These are phyloP conservation scores for Bos indicus DNA, from an alignment of 2,113 vertebrate species.

Conservation along the genomic window DNA sequence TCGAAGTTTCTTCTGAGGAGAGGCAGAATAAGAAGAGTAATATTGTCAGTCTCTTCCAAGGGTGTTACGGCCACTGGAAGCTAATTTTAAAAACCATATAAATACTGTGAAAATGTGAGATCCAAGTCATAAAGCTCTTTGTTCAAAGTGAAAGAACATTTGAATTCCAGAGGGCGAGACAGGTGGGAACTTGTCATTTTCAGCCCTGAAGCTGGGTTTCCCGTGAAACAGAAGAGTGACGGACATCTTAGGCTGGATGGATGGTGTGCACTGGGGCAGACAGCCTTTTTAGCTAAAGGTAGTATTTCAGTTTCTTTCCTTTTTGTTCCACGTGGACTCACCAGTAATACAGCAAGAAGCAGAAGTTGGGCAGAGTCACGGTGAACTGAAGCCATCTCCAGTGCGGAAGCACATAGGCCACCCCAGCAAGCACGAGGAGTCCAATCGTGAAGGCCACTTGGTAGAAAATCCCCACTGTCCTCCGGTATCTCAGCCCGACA, in stretches of 20 bases:
- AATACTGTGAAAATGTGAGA: background rate
- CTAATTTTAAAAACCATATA: background rate
- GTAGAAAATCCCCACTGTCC: constrained; percentile 82
- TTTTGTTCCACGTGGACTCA: constrained; percentile 44
- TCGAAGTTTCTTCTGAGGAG: background rate
- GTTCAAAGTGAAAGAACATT: background rate
- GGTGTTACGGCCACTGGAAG: background rate
- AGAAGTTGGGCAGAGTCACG: constrained; percentile 79
- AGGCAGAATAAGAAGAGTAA: background rate
- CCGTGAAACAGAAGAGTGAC: background rate
- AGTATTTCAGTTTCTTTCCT: background rate
- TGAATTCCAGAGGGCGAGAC: background rate
- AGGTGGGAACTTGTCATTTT: background rate
- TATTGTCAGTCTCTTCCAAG: background rate
- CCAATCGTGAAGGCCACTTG: constrained; percentile 77
- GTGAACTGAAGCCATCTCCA: constrained; percentile 85
- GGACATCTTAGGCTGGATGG: background rate
- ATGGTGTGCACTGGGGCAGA: background rate
- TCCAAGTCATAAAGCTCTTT: background rate
- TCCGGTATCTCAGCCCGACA: constrained; percentile 77
- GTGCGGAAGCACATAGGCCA: constrained; percentile 77
- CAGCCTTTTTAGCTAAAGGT: background rate
- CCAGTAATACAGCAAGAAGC: constrained; percentile 84
- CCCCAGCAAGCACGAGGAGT: constrained; percentile 74
- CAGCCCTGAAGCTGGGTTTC: background rate